A percentile compares a stretch with the other conserved stretches of the same genome.
Evolutionary conservation across 2,113 vertebrate genomes (phyloP).

Genomic region (Lipophrys pholis): DNA sequence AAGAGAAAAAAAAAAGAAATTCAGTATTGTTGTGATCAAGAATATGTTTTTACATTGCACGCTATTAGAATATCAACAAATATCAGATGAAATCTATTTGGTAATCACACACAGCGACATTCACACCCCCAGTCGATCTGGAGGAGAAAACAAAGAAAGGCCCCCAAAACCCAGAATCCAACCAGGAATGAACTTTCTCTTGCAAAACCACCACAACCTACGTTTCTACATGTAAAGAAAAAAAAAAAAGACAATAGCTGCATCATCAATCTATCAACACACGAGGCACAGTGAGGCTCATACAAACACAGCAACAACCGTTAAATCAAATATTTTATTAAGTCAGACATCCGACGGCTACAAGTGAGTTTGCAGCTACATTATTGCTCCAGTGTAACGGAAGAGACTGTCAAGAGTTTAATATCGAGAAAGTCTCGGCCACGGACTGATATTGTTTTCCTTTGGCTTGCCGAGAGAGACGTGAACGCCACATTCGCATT

Average conservation of each 20-base stretch:
- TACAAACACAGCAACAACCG: conserved; percentile 20
- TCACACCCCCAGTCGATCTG: too few species aligned
- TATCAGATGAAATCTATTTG: too few species aligned
- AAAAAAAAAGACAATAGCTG: conserved; percentile 19
- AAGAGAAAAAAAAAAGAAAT: too few species aligned
- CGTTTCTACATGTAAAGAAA: conserved; percentile 5
- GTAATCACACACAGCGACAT: too few species aligned
- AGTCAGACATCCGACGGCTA: conserved; percentile 27
- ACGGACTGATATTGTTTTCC: conserved; percentile 17
- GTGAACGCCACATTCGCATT: conserved; percentile 33
- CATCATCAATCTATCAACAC: conserved; percentile 7
- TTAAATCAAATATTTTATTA: conserved; percentile 36
- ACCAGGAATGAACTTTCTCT: background rate
- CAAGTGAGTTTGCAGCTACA: conserved; percentile 11
- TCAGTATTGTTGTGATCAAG: too few species aligned
- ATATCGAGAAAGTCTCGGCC: conserved; percentile 23
- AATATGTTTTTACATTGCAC: too few species aligned
- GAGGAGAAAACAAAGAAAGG: too few species aligned
- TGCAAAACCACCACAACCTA: conserved; percentile 8
- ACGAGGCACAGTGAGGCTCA: conserved; percentile 30
- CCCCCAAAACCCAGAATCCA: too few species aligned
- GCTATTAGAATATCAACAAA: too few species aligned
- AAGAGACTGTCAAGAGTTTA: conserved; percentile 25
- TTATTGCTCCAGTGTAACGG: conserved; percentile 47
- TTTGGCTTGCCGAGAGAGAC: conserved; percentile 6